phyloP scores from a whole-genome alignment of 2,113 vertebrate species.

The Trematomus loennbergii region DNA sequence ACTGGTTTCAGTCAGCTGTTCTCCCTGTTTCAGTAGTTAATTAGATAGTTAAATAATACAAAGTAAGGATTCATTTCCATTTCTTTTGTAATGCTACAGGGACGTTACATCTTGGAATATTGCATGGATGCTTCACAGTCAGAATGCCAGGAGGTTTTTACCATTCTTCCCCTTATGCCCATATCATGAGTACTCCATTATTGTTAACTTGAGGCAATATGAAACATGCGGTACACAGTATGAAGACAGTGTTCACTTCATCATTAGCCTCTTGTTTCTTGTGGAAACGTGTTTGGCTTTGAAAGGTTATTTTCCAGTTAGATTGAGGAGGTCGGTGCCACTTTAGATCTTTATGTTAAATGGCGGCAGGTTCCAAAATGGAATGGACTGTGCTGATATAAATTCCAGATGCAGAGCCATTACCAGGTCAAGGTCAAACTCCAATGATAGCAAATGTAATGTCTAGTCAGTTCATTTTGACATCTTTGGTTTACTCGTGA shows the following conservation, averaged over 20 bases:
- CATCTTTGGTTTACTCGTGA: too few relatives aligned
- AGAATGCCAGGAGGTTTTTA: neutral
- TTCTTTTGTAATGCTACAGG: neutral
- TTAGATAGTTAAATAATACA: neutral
- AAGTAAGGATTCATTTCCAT: neutral
- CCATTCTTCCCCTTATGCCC: neutral
- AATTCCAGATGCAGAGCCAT: slow-evolving; percentile 40
- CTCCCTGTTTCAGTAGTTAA: neutral
- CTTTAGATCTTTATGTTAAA: slow-evolving; percentile 40
- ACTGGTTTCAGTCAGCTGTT: slow-evolving; percentile 1
- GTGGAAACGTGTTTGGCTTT: slow-evolving; percentile 21
- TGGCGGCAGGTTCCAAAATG: slow-evolving; percentile 38
- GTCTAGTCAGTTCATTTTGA: too few relatives aligned
- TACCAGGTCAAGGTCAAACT: slow-evolving; percentile 44
- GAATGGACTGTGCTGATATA: slow-evolving; percentile 43
- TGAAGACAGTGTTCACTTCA: slow-evolving; percentile 5
- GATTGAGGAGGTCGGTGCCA: slow-evolving; percentile 33
- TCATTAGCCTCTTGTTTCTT: slow-evolving; percentile 34
- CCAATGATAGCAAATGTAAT: neutral
- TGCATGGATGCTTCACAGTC: neutral
- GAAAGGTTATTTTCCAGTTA: slow-evolving; percentile 62
- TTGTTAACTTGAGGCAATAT: slow-evolving; percentile 36
- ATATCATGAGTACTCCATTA: neutral
- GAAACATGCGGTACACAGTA: slow-evolving; percentile 4
- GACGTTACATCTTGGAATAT: neutral